Base-by-base conservation (phyloP, 2,113 vertebrate species). In the Tachycineta bicolor region DNA sequence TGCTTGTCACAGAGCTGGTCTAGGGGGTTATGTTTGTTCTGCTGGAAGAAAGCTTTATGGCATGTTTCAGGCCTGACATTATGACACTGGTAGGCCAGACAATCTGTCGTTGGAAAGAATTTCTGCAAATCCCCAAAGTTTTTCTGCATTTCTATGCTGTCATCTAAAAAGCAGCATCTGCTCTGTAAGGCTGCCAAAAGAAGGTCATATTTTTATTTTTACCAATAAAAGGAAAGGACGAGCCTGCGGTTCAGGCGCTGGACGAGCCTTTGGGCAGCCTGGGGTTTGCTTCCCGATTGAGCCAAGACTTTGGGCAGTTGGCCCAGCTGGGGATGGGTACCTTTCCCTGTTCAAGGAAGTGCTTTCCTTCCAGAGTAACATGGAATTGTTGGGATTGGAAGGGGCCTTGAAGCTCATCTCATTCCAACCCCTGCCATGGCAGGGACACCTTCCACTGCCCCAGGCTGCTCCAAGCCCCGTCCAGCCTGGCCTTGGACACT, bases 171-270 rank as follows among this genome's bases (percentile, higher is more conserved):
- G 96, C 94, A 97, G 97, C 97, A 98, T 97, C 98, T 97, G 97
- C 97, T 95, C 91, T 94, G 92, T 96, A 84, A 96, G 97, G 87
- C 96, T 97, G 94, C 97, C 97, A 97, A 94, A 96, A 94, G 92
- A 77, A 94, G 92, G 96, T 98, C 97, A 96, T 97, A 96, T 97
- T 98, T 98, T 98, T 97, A 97, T 97, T 98, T 97, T 97, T 97
- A 97, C 97, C 96, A 97, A 93, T 97, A 85, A 97, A 97, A 95
- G 92, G 62, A 87, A 96, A 94, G 94, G 94, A 95, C 17, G 3
- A 92, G 93, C 37, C 73, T 81, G 90, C 0, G 16, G 79, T 93
- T 96, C 90, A 96, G 77, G 96, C 86, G 62, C 86, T 92, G 88
- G 83, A 75, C 0, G 28, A 94, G 80, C 77, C 81, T 94, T 91